Evolutionary conservation across 2,797 vertebrate species (phyloP).

Genomic region (Etheostoma perlongum): DNA sequence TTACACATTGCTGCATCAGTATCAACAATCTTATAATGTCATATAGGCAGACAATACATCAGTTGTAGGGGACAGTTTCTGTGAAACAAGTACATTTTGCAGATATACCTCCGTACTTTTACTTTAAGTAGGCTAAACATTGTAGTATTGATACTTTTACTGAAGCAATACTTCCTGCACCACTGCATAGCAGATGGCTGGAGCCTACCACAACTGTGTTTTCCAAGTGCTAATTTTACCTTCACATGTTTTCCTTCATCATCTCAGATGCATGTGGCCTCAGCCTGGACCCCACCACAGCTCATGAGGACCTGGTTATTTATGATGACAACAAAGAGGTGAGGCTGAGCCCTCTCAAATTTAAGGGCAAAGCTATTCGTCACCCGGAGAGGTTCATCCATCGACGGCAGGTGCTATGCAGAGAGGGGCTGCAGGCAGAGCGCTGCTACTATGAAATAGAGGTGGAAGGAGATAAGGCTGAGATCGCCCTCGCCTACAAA

Average conservation of each 20-base stretch:
- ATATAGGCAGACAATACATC: too few relatives aligned
- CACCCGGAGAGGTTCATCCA: constrained; percentile 46
- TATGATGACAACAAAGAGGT: constrained; percentile 60
- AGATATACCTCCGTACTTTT: too few relatives aligned
- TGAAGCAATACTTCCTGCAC: background rate
- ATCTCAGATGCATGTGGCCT: constrained; percentile 69
- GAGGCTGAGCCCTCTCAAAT: background rate
- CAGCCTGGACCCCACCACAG: constrained; percentile 68
- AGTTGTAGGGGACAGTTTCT: too few relatives aligned
- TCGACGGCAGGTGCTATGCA: constrained; percentile 71
- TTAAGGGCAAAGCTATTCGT: background rate
- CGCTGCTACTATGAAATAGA: constrained; percentile 78
- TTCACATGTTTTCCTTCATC: background rate
- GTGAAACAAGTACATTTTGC: too few relatives aligned
- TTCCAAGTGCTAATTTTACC: background rate
- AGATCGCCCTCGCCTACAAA: constrained; percentile 74
- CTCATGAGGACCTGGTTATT: constrained; percentile 64
- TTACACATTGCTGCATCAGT: background rate
- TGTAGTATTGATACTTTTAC: background rate
- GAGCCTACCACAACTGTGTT: background rate
- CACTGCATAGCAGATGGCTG: background rate
- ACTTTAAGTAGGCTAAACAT: too few relatives aligned
- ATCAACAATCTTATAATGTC: background rate
- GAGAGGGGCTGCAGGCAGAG: constrained; percentile 59
- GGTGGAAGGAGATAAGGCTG: constrained; percentile 63